A percentile compares a stretch with the other conserved stretches of the same genome.
Evolutionary conservation across 2,113 vertebrate species (phyloP).

Genomic region (Coregonus clupeaformis): DNA sequence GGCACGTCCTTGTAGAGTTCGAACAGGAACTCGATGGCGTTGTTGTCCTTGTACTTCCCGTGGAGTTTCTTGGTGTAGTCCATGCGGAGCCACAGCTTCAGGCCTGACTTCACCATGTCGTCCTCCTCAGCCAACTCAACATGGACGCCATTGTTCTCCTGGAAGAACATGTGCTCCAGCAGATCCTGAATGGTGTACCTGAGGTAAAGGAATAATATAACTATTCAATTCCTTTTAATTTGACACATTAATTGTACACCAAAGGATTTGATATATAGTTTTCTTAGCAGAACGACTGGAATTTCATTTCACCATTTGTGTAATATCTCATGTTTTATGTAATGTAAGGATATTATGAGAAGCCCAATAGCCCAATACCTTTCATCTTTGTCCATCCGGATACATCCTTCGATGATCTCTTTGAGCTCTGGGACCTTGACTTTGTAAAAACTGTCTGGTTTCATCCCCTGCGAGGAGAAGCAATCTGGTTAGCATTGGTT

Average conservation of each 20-base stretch:
- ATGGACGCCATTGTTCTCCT: constrained; percentile 85
- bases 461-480: constrained; percentile 77
- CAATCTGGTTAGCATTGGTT: too few relatives aligned
- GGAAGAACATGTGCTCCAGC: constrained; percentile 91
- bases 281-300: too few relatives aligned
- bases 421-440: constrained; percentile 87
- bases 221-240: too few relatives aligned
- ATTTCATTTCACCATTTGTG: too few relatives aligned
- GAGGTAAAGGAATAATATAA: not conserved
- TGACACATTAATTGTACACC: too few relatives aligned
- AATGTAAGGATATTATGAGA: too few relatives aligned
- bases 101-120: constrained; percentile 75
- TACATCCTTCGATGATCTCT: constrained; percentile 92
- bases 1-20: constrained; percentile 91
- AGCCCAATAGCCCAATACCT: constrained; percentile 65
- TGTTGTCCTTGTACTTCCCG: constrained; percentile 92
- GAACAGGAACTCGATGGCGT: constrained; percentile 94
- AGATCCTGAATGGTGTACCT: constrained; percentile 96
- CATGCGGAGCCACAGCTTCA: constrained; percentile 94
- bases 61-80: constrained; percentile 86
- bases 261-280: too few relatives aligned
- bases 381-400: constrained; percentile 84
- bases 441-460: constrained; percentile 90
- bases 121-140: constrained; percentile 94
- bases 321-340: too few relatives aligned